A percentile compares a stretch with the other conserved stretches of the same genome.
Conservation (phyloP, 2,113 vertebrate species). For the Ciconia boyciana region DNA sequence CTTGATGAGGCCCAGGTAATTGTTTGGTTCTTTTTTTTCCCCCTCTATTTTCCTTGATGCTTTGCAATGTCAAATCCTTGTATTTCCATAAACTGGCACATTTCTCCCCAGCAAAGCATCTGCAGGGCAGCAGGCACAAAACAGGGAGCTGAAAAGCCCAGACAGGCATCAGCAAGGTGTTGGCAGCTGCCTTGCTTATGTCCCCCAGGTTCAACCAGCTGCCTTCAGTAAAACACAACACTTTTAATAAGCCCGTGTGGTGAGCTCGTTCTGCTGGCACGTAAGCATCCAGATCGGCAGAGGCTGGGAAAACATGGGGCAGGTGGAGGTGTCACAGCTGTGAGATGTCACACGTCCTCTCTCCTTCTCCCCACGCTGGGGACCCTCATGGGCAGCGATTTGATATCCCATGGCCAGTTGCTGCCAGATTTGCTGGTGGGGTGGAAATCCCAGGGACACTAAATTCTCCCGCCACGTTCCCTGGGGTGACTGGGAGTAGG, state of each 20-base stretch:
- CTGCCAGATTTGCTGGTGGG: not conserved
- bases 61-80: slow-evolving; percentile 47
- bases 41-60: not conserved
- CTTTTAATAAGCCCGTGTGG: rapidly evolving
- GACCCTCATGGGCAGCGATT: not conserved
- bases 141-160: not conserved
- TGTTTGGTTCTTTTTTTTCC: not conserved
- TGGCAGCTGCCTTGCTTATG: not conserved
- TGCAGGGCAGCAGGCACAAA: not conserved
- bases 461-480: rapidly evolving
- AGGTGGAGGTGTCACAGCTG: not conserved
- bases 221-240: not conserved
- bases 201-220: not conserved
- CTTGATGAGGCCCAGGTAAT: slow-evolving; percentile 56
- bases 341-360: not conserved
- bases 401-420: rapidly evolving
- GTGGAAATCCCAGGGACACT: not conserved
- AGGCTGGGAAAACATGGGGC: rapidly evolving
- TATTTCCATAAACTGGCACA: slow-evolving; percentile 9
- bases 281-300: rapidly evolving
- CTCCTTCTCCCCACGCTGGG: not conserved
- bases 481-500: not conserved
- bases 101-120: not conserved
- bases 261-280: not conserved
- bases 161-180: not conserved